Base-by-base conservation (phyloP, 2,888 invertebrate species). In the Lymantria monacha region DNA sequence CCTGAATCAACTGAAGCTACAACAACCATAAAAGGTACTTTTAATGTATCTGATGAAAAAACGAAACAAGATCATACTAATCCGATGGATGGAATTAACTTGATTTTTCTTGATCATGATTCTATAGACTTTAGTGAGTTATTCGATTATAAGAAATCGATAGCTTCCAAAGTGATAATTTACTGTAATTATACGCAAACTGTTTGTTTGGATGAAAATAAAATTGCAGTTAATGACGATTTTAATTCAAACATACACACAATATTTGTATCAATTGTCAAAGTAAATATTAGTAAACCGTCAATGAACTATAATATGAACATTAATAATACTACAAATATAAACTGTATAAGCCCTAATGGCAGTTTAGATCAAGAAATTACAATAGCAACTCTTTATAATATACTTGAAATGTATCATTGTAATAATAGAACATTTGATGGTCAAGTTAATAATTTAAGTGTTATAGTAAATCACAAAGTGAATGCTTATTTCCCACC, bases 301-400 rank as follows among this genome's bases (percentile, higher is more conserved):
- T n/a, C 12, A 12, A 13, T 1, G 12, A 8, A 31, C 1, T 1
- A 12, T 9, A 42, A 15, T 15, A 31, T 9, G 9, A 1, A 11
- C 7, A 30, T 0, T 3, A 30, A 36, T 9, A 37, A 30, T 15
- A 22, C 11, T n/a, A 30, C 13, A 7, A 9, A 43, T 38, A 43
- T 46, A 14, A 43, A 51, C 9, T 51, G 51, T 22, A 15, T 42
- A 10, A 37, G 33, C 30, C 14, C 11, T 36, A 22, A n/a, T 42
- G 30, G 30, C 36, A 36, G 36, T 30, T 11, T 13, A 13, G n/a
- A 15, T 10, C 12, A 31, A 8, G 11, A 46, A 30, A 22, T 36
- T 38, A n/a, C 2, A 3, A 43, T 15, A 38, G 11, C 10, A 9
- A 14, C 46, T 10, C 38, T 41, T 8, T 40, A 38, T 15, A 22